phyloP scores from a whole-genome alignment of 2,888 invertebrate species.

The Volucella bombylans region DNA sequence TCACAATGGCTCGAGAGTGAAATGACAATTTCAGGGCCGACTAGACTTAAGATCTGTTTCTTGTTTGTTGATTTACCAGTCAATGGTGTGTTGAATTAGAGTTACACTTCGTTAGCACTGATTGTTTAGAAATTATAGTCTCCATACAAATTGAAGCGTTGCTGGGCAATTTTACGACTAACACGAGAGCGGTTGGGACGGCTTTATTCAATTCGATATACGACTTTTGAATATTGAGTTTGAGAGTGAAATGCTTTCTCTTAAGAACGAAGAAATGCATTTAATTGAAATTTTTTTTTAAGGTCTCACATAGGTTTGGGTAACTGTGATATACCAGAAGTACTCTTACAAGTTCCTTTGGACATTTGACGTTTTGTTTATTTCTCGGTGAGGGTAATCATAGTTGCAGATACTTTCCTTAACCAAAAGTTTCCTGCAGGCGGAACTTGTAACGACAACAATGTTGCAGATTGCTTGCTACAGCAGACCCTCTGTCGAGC shows the following conservation, averaged over 20 bases:
- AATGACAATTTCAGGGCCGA: slow-evolving; percentile 41
- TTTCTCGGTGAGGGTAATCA: no score
- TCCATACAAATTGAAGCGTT: background rate
- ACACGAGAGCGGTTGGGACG: slow-evolving; percentile 23
- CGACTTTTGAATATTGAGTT: background rate
- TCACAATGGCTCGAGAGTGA: slow-evolving; percentile 4
- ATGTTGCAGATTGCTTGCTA: no score
- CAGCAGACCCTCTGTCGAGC: no score
- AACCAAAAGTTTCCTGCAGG: no score
- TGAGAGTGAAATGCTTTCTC: slow-evolving; percentile 25
- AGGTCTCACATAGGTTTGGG: background rate
- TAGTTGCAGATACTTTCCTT: no score
- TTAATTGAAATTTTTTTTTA: background rate
- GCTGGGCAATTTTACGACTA: background rate
- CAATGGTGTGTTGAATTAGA: slow-evolving; percentile 9
- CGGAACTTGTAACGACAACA: no score
- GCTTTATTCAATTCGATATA: background rate
- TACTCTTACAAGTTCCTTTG: no score
- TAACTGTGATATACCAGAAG: no score
- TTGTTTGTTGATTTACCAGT: slow-evolving; percentile 8
- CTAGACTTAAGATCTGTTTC: slow-evolving; percentile 7
- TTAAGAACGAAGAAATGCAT: background rate
- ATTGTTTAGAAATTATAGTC: slow-evolving; percentile 13
- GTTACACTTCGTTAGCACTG: slow-evolving; percentile 29
- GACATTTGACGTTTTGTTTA: background rate